phyloP scores from a whole-genome alignment of 2,113 vertebrate species.

The Myocastor coypus region DNA sequence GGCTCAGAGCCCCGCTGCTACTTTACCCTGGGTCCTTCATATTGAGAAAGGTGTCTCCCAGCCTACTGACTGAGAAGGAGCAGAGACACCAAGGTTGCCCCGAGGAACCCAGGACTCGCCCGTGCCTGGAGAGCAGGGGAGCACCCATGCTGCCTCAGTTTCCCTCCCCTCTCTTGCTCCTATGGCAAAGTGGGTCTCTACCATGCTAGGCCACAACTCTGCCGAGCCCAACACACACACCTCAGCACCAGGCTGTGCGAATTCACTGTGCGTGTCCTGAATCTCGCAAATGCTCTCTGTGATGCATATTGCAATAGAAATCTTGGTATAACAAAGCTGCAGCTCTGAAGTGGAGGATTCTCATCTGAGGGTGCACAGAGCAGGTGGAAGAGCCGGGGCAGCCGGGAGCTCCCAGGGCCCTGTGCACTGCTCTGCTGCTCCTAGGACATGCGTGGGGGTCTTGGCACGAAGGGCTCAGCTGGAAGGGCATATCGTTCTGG shows the following conservation, averaged over 20 bases:
- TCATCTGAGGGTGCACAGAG: neutral
- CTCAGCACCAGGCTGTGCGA: neutral
- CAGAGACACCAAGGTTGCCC: neutral
- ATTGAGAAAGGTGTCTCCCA: neutral
- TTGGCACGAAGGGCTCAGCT: accelerated
- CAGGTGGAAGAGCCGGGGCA: accelerated
- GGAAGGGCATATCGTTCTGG: accelerated
- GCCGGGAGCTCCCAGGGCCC: neutral
- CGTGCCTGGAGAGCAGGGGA: neutral
- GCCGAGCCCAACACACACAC: accelerated
- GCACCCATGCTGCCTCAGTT: accelerated
- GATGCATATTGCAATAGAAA: neutral
- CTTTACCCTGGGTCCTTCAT: neutral
- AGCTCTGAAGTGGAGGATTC: neutral
- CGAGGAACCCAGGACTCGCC: accelerated
- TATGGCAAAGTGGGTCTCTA: accelerated
- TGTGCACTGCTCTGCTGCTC: accelerated
- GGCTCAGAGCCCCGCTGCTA: no score
- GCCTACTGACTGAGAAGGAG: neutral
- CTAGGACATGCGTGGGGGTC: neutral
- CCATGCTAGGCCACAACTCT: neutral
- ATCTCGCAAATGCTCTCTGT: neutral
- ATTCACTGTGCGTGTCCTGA: accelerated
- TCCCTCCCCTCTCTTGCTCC: neutral
- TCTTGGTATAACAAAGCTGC: neutral